These are phyloP conservation scores for Sterrhoptilus dennistouni DNA, from an alignment of 2,113 vertebrate species.

Conservation along the genomic window DNA sequence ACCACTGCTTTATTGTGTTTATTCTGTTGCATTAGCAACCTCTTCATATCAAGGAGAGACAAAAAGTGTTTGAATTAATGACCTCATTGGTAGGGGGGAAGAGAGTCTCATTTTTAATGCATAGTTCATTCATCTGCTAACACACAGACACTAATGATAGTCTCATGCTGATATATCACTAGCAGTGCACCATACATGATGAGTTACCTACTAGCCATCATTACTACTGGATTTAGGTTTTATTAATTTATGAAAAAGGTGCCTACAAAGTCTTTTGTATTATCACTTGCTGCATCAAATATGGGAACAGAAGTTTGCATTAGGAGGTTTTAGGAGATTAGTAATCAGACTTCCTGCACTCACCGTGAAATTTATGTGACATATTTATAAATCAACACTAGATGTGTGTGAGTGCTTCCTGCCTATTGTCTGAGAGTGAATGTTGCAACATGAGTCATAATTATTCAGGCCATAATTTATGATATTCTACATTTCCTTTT, in stretches of 20 bases:
- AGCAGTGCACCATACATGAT: neutral
- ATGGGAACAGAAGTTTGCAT: neutral
- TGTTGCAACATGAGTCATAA: neutral
- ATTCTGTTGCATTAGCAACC: neutral
- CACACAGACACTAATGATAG: neutral
- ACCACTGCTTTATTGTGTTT: neutral
- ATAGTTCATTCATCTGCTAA: constrained; percentile 3
- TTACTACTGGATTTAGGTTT: neutral
- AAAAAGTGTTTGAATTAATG: constrained; percentile 34
- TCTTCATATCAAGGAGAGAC: neutral
- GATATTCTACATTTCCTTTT: neutral
- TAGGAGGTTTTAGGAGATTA: neutral
- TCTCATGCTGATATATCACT: neutral
- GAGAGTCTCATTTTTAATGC: neutral
- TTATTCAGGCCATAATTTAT: neutral
- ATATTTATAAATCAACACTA: neutral
- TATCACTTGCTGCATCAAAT: neutral
- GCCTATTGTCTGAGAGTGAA: neutral
- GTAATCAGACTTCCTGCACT: neutral
- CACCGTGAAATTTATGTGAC: neutral
- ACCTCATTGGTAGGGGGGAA: neutral
- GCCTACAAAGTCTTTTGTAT: neutral
- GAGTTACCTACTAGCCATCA: neutral
- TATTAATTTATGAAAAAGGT: neutral
- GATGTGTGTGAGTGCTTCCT: neutral